Evolutionary conservation across 2,113 vertebrate species (phyloP), one percentile per base, ranked within the genome.

Genomic region (Kryptolebias marmoratus): DNA sequence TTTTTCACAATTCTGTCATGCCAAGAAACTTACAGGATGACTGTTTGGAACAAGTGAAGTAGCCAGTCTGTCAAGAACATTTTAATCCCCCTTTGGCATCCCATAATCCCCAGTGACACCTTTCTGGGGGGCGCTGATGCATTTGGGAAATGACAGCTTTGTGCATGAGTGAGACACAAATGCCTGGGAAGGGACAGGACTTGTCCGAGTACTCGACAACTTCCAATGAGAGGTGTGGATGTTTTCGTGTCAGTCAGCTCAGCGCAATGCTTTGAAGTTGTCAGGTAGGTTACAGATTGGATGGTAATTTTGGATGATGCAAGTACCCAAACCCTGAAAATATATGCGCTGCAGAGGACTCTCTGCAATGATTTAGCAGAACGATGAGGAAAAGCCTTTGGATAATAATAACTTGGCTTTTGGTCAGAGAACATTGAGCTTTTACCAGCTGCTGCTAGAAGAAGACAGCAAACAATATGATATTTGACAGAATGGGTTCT

Each of bases 71-170:
- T 88, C 90, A 89, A 82, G 74, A 86, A 82, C 82, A 73, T 79
- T 74, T 80, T 87, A 91, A 91, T 89, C 89, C 91, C 73, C 71
- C 48, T 32, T 80, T 83, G 84, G 84, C 84, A 61, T 87, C 59
- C 85, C 75, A 62, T 91, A 92, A 92, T 91, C 91, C 91, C 82
- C 64, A 73, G 74, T 90, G 89, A 91, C 89, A 88, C 88, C 85
- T 84, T 84, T 85, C 73, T 57, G 74, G 77, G 77, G 71, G 82
- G 82, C 8, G 9, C 56, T 71, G 73, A 80, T 50, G 68, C 66
- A 67, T 83, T 87, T 78, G 73, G 82, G 77, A 81, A 90, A 87
- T 90, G 86, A 90, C 89, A 90, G 90, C 81, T 85, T 80, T 27
- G 59, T 85, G 83, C 76, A 81, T 76, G 80, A 88, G 85, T 74